Conservation (phyloP, 2,797 vertebrate genomes). For the Sebastes hubbsi region DNA sequence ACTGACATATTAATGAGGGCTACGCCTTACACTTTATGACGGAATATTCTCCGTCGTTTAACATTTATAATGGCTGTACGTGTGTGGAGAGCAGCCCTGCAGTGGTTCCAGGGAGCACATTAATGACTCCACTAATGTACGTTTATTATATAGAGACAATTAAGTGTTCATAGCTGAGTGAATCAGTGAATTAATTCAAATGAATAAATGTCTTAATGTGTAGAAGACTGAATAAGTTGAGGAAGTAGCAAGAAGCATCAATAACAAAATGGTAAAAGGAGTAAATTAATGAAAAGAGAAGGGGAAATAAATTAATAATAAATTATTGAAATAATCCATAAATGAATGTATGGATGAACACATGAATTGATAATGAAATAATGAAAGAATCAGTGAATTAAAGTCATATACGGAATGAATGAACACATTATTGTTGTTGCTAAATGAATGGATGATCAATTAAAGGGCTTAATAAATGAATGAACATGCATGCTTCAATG, state of each 20-base stretch:
- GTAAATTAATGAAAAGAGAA: not conserved
- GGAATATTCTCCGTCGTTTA: not conserved
- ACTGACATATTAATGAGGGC: not conserved
- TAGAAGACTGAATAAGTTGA: not conserved
- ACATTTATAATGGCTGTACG: not conserved
- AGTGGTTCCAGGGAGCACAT: constrained; percentile 3
- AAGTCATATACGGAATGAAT: not conserved
- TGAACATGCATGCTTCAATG: not conserved
- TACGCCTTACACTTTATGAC: not conserved
- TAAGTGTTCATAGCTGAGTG: constrained; percentile 1
- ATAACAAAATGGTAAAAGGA: not conserved
- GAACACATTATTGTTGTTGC: not conserved
- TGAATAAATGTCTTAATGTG: not conserved
- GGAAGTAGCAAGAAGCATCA: not conserved
- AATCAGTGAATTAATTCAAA: constrained; percentile 1
- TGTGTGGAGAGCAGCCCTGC: not conserved
- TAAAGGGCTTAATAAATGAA: not conserved
- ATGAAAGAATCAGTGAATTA: not conserved
- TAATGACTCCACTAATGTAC: not conserved
- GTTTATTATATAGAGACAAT: constrained; percentile 25
- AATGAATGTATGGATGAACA: not conserved
- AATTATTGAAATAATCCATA: not conserved
- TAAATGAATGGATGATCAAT: not conserved
- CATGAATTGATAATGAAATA: not conserved
- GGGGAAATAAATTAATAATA: not conserved